These are phyloP conservation scores for Cacoxenus indagator DNA, from an alignment of 2,888 invertebrate genomes.

Conservation along the genomic window DNA sequence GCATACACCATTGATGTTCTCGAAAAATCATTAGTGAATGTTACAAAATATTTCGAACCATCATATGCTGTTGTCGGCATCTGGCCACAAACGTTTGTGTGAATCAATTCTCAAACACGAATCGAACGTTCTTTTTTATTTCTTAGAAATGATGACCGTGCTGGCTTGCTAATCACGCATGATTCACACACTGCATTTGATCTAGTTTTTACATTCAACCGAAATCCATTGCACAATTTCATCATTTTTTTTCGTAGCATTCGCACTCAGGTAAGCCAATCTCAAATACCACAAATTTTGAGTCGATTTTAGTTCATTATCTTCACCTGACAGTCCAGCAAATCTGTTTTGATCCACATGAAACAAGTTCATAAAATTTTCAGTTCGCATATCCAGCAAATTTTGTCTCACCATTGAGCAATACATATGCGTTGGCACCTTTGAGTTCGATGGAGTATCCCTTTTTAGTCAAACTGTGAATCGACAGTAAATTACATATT, in stretches of 20 bases:
- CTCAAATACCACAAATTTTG: not conserved
- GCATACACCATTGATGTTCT: not conserved
- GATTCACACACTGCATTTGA: not conserved
- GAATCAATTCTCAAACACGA: no score
- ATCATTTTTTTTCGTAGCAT: not conserved
- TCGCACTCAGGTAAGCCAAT: not conserved
- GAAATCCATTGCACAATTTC: not conserved
- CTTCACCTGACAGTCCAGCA: not conserved
- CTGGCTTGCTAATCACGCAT: not conserved
- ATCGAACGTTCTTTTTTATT: not conserved
- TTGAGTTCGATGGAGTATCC: not conserved
- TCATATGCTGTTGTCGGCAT: not conserved
- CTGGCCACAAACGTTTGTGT: no score
- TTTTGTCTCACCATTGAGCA: not conserved
- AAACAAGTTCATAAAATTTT: not conserved
- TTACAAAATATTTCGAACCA: not conserved
- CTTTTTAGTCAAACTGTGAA: not conserved
- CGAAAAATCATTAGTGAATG: not conserved
- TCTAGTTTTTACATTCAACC: not conserved
- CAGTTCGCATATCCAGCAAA: not conserved
- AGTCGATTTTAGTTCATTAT: not conserved
- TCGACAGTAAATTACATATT: not conserved
- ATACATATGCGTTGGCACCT: not conserved
- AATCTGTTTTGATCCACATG: not conserved
- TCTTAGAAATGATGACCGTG: not conserved